phyloP scores from a whole-genome alignment of 2,113 vertebrate genomes.

The Clarias gariepinus region DNA sequence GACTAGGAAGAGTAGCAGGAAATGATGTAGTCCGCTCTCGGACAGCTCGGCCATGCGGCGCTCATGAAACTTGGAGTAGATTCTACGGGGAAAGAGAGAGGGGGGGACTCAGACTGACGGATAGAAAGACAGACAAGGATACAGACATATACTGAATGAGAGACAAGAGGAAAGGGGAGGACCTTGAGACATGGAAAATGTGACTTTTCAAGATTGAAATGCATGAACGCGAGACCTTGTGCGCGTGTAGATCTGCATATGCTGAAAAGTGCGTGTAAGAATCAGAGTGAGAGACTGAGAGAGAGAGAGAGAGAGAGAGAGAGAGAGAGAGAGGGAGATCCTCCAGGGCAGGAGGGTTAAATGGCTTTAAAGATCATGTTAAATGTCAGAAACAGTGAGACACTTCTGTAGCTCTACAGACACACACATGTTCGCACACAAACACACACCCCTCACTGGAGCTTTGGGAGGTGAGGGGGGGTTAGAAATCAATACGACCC shows the following conservation, averaged over 20 bases:
- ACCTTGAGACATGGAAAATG: not conserved
- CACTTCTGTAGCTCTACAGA: conserved; percentile 68
- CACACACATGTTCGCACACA: conserved; percentile 5
- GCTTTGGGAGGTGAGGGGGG: conserved; percentile 24
- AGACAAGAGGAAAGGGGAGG: not conserved
- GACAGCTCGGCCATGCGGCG: conserved; percentile 92
- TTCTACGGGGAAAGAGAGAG: conserved; percentile 67
- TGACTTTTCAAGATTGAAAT: not conserved
- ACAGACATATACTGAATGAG: not conserved
- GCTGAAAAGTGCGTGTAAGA: not conserved
- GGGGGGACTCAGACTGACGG: not conserved
- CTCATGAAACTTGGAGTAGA: conserved; percentile 94
- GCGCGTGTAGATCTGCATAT: not conserved
- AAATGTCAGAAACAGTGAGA: conserved; percentile 81
- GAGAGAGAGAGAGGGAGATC: conserved; percentile 41
- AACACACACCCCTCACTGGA: conserved; percentile 15
- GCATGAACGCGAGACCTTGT: not conserved
- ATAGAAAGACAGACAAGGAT: not conserved
- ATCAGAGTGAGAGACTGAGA: not conserved
- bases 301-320: not conserved
- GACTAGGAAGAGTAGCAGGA: conserved; percentile 87
- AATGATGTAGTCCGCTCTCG: conserved; percentile 88
- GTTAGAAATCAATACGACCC: conserved; percentile 48
- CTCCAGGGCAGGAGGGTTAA: conserved; percentile 73
- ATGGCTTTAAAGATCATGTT: conserved; percentile 82